Evolutionary conservation across 2,113 vertebrate genomes (phyloP).

Genomic region (Phocoena phocoena): DNA sequence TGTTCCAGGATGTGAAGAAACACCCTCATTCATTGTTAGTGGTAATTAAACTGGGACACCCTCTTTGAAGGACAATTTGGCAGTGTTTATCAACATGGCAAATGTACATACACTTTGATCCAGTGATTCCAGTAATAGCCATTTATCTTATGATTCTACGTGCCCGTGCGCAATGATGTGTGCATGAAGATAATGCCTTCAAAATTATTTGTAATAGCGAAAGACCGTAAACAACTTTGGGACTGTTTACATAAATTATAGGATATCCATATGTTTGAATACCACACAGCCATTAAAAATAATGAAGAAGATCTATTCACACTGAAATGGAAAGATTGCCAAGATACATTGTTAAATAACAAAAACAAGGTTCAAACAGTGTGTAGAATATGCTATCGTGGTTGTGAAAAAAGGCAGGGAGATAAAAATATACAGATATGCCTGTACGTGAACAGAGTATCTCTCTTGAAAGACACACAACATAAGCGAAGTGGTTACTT

Average conservation of each 20-base stretch:
- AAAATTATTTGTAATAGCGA: slow-evolving; percentile 18
- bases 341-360: slow-evolving; percentile 32
- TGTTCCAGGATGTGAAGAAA: slow-evolving; percentile 11
- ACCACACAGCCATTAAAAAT: slow-evolving; percentile 36
- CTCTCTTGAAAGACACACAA: not conserved
- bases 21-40: not conserved
- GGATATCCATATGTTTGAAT: slow-evolving; percentile 34
- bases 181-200: slow-evolving; percentile 12
- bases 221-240: not conserved
- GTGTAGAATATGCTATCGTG: not conserved
- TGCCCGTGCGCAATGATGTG: not conserved
- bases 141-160: not conserved
- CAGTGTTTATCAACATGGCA: slow-evolving; percentile 14
- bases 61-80: slow-evolving; percentile 20
- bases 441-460: not conserved
- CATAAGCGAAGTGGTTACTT: not conserved
- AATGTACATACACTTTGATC: not conserved
- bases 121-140: not conserved
- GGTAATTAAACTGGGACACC: not conserved
- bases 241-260: slow-evolving; percentile 34
- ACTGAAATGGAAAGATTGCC: not conserved
- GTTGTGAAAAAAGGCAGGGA: not conserved
- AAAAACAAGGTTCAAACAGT: slow-evolving; percentile 28
- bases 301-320: slow-evolving; percentile 30
- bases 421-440: not conserved